Evolutionary conservation across 2,797 vertebrate genomes (phyloP).

Genomic region (Malacoraja senta): DNA sequence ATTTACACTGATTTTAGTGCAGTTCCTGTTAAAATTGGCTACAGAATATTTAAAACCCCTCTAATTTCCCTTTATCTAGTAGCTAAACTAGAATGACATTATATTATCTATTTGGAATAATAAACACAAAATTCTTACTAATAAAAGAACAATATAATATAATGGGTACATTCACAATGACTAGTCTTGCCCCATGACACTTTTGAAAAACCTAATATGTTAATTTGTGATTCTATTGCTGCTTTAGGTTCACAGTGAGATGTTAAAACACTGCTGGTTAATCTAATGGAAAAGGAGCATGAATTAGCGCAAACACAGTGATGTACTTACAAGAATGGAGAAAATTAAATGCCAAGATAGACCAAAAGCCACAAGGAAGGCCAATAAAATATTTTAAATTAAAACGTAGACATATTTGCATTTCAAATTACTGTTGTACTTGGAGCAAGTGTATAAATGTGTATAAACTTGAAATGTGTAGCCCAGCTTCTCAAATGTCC

Average conservation of each 20-base stretch:
- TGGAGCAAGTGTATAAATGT: neutral
- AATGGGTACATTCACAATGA: neutral
- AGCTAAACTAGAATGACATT: neutral
- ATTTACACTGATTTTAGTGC: neutral
- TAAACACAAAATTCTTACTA: neutral
- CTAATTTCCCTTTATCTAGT: neutral
- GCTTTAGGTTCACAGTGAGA: conserved; percentile 42
- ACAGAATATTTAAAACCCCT: neutral
- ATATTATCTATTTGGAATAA: neutral
- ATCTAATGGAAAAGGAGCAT: conserved; percentile 43
- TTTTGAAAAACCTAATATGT: conserved; percentile 2
- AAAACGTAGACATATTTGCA: conserved; percentile 14
- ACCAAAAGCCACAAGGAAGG: conserved; percentile 39
- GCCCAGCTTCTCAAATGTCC: conserved; percentile 7
- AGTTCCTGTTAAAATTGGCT: neutral
- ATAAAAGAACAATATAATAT: neutral
- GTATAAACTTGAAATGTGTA: conserved; percentile 3
- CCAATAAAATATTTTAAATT: conserved; percentile 31
- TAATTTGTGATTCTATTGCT: conserved; percentile 40
- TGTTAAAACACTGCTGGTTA: conserved; percentile 41
- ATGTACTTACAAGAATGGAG: conserved; percentile 40
- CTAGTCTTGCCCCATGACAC: neutral
- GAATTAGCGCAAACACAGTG: conserved; percentile 40
- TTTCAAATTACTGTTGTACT: conserved; percentile 15
- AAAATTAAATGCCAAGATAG: conserved; percentile 40